phyloP scores from a whole-genome alignment of 2,113 vertebrate species.

The Neolamprologus cancellatus region DNA sequence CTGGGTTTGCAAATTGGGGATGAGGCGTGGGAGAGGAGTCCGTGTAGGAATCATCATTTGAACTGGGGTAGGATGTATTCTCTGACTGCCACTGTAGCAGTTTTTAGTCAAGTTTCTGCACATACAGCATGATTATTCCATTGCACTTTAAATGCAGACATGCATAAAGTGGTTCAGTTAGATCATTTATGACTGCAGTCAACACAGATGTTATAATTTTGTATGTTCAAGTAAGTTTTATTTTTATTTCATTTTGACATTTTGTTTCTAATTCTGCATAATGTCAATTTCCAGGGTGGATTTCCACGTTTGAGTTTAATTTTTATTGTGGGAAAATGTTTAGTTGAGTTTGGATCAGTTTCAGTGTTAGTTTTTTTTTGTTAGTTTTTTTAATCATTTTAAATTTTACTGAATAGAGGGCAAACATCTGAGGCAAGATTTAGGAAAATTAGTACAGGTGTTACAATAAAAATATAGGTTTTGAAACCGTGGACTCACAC shows the following conservation, averaged over 20 bases:
- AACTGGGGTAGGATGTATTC: rapidly evolving
- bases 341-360: not conserved
- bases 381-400: rapidly evolving
- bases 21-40: not conserved
- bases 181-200: not conserved
- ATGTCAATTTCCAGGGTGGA: not conserved
- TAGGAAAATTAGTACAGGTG: not conserved
- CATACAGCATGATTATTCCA: not conserved
- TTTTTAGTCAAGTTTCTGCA: not conserved
- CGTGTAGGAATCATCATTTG: rapidly evolving
- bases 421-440: not conserved
- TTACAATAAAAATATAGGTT: not conserved
- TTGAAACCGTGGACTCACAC: rapidly evolving
- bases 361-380: not conserved
- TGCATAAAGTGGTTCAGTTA: not conserved
- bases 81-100: not conserved
- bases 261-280: not conserved
- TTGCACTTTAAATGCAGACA: not conserved
- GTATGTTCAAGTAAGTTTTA: not conserved
- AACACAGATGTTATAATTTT: not conserved
- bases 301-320: rapidly evolving
- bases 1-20: not conserved
- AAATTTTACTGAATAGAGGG: not conserved
- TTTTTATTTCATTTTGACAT: not conserved
- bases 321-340: not conserved